These are phyloP conservation scores for Pachyramphus minor DNA, from an alignment of 2,113 vertebrate genomes.

Conservation along the genomic window DNA sequence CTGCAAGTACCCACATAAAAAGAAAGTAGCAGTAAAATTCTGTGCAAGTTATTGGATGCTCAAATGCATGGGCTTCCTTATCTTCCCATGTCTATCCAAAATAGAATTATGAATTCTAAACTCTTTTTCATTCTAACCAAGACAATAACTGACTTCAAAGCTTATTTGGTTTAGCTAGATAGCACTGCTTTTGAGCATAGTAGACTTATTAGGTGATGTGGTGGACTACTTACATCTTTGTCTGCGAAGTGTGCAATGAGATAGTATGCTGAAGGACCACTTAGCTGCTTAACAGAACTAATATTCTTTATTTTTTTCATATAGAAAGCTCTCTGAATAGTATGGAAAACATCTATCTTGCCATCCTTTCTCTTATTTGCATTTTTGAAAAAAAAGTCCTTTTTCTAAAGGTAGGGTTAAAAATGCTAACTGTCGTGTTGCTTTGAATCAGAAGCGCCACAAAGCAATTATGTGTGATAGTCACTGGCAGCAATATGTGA, in stretches of 20 bases:
- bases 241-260: not conserved
- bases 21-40: not conserved
- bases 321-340: not conserved
- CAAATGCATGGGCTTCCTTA: not conserved
- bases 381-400: not conserved
- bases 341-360: not conserved
- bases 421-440: not conserved
- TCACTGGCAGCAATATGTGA: not conserved
- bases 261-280: not conserved
- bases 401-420: not conserved
- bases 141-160: not conserved
- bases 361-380: not conserved
- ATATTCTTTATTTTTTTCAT: not conserved
- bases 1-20: not conserved
- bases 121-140: not conserved
- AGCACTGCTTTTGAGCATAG: not conserved
- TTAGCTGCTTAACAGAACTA: not conserved
- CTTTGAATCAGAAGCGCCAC: not conserved
- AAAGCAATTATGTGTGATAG: rapidly evolving
- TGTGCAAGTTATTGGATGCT: not conserved
- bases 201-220: not conserved
- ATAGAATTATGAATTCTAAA: not conserved
- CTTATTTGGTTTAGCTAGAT: not conserved
- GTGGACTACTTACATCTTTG: not conserved
- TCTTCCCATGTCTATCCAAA: not conserved